Base-by-base conservation (phyloP, 2,113 vertebrate genomes). In the Coptodon rendalli region DNA sequence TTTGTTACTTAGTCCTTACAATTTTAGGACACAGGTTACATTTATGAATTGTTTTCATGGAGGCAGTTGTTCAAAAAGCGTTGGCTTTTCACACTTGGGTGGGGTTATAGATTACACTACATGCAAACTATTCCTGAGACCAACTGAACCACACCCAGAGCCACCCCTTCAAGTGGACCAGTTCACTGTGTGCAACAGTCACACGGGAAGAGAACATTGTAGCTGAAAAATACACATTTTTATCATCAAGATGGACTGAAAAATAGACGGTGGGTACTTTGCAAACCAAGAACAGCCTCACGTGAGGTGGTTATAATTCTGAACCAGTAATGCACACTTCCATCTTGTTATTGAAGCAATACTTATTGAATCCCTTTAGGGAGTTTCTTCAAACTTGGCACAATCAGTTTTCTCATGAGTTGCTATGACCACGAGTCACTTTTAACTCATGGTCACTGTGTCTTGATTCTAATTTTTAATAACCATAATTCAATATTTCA, bases 401-500 rank as follows among this genome's bases (percentile, higher is more conserved):
- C 45, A 52, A n/a, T 31, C 9, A 50, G 3, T 40, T 68, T 68
- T 1, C 19, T 40, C 34, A 40, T 3, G 19, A 68, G 19, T 40
- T 40, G 63, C n/a, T 68, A 40, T 68, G 19, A 40, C n/a, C 36
- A 6, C 17, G 0, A 40, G 63, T 78, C 27, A n/a, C 73, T 78
- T 78, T 52, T 27, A 50, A 50, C 6, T 31, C 71, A 12, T 8
- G 27, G 9, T 50, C 71, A n/a, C 45, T 52, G 73, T 78, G 27
- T 19, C 45, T 29, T 78, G 16, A 78, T 3, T 19, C 4, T 13
- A 50, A 29, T 50, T 76, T 48, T 76, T 76, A 76, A 48, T 24
- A 48, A 78, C 38, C 27, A 13, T 50, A 50, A 78, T 78, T 50
- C 2, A 78, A 29, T 78, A 78, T 78, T 78, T 50, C 71, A 48